Conservation (phyloP, 1,140 invertebrate species). For the Atopsyche davidsoni region DNA sequence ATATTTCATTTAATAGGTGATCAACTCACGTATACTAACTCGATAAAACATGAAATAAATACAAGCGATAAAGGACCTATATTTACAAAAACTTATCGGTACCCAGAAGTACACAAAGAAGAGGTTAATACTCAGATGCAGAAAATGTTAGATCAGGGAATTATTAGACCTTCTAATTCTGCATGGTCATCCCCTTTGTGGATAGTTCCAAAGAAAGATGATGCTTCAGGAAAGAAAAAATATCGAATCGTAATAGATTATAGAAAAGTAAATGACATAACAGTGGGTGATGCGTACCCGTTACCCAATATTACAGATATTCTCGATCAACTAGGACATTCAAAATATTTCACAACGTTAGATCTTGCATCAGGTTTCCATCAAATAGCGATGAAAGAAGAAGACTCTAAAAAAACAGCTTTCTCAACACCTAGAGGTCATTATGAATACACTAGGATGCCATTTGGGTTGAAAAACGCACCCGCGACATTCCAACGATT, state of each 20-base stretch:
- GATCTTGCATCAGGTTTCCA: constrained; percentile 36
- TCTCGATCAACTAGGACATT: constrained; percentile 33
- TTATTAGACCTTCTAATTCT: constrained; percentile 35
- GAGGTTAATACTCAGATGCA: constrained; percentile 39
- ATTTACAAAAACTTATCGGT: constrained; percentile 33
- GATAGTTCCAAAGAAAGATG: constrained; percentile 39
- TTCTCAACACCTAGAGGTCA: constrained; percentile 32
- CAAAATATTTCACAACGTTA: constrained; percentile 33
- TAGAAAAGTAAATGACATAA: constrained; percentile 36
- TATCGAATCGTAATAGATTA: constrained; percentile 40
- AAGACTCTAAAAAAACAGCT: constrained; percentile 38
- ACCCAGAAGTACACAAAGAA: constrained; percentile 35
- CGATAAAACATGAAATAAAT: constrained; percentile 31
- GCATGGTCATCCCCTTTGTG: constrained; percentile 37
- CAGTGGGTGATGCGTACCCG: constrained; percentile 44
- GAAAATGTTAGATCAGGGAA: constrained; percentile 38
- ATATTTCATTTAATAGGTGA: constrained; percentile 30
- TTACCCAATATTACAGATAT: constrained; percentile 45
- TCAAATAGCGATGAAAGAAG: constrained; percentile 32
- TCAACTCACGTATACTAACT: constrained; percentile 5
- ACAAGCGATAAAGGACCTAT: constrained; percentile 31
- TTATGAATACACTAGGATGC: constrained; percentile 31
- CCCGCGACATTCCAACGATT: constrained; percentile 36
- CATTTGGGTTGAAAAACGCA: constrained; percentile 36
- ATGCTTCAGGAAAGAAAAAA: constrained; percentile 37